Conservation (phyloP, 2,888 invertebrate species). For the Mythimna lalbum region DNA sequence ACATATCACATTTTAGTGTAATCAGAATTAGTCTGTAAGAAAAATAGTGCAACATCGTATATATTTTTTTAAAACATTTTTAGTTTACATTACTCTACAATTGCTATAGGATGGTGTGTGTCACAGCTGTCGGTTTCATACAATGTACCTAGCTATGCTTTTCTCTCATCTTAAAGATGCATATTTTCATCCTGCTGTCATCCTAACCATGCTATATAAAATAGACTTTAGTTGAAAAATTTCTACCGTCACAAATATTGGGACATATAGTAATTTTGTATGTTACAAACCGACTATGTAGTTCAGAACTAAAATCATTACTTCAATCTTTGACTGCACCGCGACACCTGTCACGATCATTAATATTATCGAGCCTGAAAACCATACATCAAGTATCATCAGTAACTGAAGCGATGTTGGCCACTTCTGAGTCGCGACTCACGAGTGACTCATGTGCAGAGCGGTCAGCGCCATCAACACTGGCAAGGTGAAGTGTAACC, state of each 20-base stretch:
- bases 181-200: no score
- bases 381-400: slow-evolving; percentile 68
- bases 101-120: no score
- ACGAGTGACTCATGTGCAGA: slow-evolving; percentile 78
- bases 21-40: neutral
- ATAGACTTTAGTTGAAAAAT: neutral
- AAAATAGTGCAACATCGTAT: neutral
- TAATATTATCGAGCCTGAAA: slow-evolving; percentile 60
- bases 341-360: slow-evolving; percentile 40
- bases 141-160: no score
- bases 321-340: neutral
- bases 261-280: neutral
- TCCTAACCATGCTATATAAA: no score
- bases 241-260: neutral
- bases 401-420: slow-evolving; percentile 62
- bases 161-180: no score
- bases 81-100: neutral
- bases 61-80: neutral
- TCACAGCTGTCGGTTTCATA: no score
- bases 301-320: slow-evolving; percentile 7
- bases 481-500: slow-evolving; percentile 88
- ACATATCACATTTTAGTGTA: slow-evolving; percentile 6
- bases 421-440: slow-evolving; percentile 64
- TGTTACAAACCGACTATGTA: neutral
- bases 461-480: slow-evolving; percentile 88